Percentiles rank a stretch among this genome's conserved stretches.
Evolutionary conservation across 2,797 vertebrate genomes (phyloP).

Genomic region (Carcharodon carcharias): DNA sequence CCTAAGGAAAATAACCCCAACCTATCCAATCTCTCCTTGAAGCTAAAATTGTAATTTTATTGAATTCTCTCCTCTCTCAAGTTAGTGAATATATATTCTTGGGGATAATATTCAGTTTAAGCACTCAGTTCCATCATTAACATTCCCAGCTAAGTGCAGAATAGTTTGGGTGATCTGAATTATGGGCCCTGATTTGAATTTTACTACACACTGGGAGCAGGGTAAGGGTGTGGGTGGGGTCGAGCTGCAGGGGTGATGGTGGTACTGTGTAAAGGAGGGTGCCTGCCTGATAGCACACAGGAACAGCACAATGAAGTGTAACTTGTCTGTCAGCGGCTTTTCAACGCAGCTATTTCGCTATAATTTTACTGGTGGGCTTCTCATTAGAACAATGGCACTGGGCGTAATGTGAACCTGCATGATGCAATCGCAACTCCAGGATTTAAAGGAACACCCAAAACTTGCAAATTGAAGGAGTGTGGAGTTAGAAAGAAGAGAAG

Average conservation of each 20-base stretch:
- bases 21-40: too few species aligned
- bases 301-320: background rate
- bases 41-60: background rate
- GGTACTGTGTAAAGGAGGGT: too few species aligned
- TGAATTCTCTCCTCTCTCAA: background rate
- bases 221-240: background rate
- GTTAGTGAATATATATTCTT: background rate
- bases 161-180: background rate
- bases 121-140: background rate
- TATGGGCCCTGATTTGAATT: background rate
- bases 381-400: too few species aligned
- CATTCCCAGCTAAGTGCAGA: background rate
- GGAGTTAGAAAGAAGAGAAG: too few species aligned
- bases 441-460: too few species aligned
- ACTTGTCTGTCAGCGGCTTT: background rate
- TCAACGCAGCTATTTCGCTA: background rate
- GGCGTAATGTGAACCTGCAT: too few species aligned
- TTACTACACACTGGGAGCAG: background rate
- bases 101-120: background rate
- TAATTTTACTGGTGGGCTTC: background rate
- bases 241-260: too few species aligned
- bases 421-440: too few species aligned
- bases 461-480: too few species aligned
- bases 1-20: too few species aligned
- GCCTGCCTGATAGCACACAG: too few species aligned